Conservation (phyloP, 30 jellyfish, hydroid and myxozoan species). For the Aurelia aurita region DNA sequence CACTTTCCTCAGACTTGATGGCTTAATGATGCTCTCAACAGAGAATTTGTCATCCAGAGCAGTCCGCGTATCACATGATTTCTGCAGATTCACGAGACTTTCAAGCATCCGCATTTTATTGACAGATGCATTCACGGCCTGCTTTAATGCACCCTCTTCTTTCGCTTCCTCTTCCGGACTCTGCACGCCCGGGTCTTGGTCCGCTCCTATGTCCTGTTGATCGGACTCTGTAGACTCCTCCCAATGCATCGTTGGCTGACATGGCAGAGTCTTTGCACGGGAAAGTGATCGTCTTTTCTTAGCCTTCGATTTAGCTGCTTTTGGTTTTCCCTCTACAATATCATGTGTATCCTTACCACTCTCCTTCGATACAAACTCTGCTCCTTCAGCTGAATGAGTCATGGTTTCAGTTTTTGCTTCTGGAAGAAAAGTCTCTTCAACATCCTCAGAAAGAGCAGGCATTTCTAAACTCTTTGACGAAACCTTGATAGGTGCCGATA, state of each 20-base stretch:
- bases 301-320: neutral
- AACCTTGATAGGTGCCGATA: neutral
- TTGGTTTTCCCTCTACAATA: neutral
- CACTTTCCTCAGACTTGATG: constrained; percentile 64
- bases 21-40: constrained; percentile 73
- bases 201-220: neutral
- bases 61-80: constrained; percentile 19
- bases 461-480: constrained; percentile 3
- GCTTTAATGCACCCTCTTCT: constrained; percentile 41
- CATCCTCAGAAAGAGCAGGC: constrained; percentile 33
- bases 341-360: neutral
- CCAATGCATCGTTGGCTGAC: constrained; percentile 46
- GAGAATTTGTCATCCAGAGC: constrained; percentile 48
- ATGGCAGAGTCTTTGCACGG: constrained; percentile 73
- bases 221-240: neutral
- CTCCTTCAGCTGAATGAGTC: no score
- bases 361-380: no score
- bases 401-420: no score
- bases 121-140: constrained; percentile 60
- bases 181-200: constrained; percentile 4
- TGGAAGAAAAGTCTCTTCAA: neutral
- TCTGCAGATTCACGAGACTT: constrained; percentile 68
- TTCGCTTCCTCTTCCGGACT: constrained; percentile 40
- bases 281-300: constrained; percentile 5
- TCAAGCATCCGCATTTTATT: constrained; percentile 52